Percentiles rank a stretch among this genome's conserved stretches.
These are phyloP conservation scores for Anguilla megastoma DNA, from an alignment of 2,797 vertebrate genomes.

Conservation along the genomic window DNA sequence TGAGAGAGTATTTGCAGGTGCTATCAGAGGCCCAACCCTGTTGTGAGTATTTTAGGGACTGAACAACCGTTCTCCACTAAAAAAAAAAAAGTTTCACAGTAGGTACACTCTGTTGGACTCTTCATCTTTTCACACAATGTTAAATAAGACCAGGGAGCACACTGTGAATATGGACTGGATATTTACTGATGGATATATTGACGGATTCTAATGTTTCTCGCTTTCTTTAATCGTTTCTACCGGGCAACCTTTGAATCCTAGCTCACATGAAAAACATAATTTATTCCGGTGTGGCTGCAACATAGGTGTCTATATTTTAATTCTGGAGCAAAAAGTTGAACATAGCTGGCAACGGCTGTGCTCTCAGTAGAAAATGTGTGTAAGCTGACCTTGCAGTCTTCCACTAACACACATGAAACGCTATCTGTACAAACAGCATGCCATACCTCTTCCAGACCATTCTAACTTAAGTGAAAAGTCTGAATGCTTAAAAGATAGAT, in stretches of 20 bases:
- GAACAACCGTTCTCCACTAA: not conserved
- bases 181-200: not conserved
- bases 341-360: not conserved
- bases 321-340: not conserved
- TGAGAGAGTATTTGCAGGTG: slow-evolving; percentile 83
- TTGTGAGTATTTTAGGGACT: slow-evolving; percentile 79
- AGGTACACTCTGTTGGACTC: not conserved
- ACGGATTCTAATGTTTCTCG: not conserved
- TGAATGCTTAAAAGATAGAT: slow-evolving; percentile 4
- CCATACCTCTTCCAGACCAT: not conserved
- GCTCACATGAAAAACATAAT: not conserved
- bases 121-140: not conserved
- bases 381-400: not conserved
- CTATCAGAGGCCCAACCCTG: slow-evolving; percentile 83
- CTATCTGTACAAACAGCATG: not conserved
- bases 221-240: not conserved
- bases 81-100: not conserved
- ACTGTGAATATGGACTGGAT: not conserved
- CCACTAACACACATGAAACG: not conserved
- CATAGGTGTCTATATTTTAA: not conserved
- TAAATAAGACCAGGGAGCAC: not conserved
- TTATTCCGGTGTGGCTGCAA: not conserved
- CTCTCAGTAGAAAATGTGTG: not conserved
- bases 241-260: not conserved
- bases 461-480: slow-evolving; percentile 19